Conservation (phyloP, 2,113 vertebrate species). For the Turnix velox region DNA sequence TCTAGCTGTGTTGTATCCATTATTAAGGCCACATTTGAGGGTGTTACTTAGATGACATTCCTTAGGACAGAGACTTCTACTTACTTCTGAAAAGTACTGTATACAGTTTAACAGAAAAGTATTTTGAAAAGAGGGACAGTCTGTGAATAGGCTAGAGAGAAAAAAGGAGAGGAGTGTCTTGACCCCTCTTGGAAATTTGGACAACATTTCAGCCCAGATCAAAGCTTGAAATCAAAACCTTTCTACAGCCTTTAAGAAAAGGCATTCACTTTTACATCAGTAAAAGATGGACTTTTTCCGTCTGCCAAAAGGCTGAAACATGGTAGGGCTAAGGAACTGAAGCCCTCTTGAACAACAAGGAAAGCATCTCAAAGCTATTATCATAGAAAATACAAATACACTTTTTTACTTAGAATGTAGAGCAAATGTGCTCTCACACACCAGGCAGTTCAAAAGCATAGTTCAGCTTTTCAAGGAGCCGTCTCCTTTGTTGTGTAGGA, state of each 20-base stretch:
- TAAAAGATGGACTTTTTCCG: not conserved
- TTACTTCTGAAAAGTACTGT: slow-evolving; percentile 13
- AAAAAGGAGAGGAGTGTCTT: not conserved
- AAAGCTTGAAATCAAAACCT: not conserved
- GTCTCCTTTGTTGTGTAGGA: not conserved
- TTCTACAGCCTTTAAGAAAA: not conserved
- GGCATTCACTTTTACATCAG: not conserved
- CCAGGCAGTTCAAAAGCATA: not conserved
- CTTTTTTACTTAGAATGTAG: not conserved
- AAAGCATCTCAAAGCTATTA: not conserved
- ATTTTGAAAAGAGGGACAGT: not conserved
- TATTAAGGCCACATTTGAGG: not conserved
- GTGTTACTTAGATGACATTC: not conserved
- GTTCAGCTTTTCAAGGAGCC: not conserved
- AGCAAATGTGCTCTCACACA: not conserved
- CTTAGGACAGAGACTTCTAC: not conserved
- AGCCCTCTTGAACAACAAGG: not conserved
- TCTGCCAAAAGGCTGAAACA: not conserved
- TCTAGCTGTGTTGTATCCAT: not conserved
- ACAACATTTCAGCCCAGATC: not conserved
- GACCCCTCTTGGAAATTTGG: not conserved
- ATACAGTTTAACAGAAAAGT: not conserved
- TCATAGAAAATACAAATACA: not conserved
- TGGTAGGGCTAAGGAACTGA: not conserved
- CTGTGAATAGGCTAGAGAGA: not conserved